Evolutionary conservation across 1,140 invertebrate species (phyloP).

Genomic region (Babylonia areolata): DNA sequence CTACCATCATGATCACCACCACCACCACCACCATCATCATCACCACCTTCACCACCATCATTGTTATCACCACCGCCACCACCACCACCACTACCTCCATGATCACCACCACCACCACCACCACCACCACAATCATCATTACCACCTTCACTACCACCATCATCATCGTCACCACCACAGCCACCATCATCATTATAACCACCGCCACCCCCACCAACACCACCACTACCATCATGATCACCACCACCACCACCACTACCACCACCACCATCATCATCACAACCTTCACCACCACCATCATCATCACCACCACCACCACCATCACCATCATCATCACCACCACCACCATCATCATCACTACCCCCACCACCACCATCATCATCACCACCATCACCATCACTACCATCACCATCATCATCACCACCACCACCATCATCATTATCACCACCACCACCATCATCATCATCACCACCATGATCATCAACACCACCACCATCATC

Average conservation of each 20-base stretch:
- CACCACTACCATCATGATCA: too few relatives aligned
- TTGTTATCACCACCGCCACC: background rate
- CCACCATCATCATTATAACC: too few relatives aligned
- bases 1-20: slow-evolving; percentile 79
- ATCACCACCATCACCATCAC: background rate
- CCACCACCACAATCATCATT: too few relatives aligned
- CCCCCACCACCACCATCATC: background rate
- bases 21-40: slow-evolving; percentile 86
- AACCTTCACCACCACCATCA: background rate
- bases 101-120: too few relatives aligned
- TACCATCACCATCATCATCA: slow-evolving; percentile 81
- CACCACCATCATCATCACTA: background rate
- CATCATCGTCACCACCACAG: too few relatives aligned
- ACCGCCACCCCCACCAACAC: too few relatives aligned
- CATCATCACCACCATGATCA: too few relatives aligned
- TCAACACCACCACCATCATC: too few relatives aligned
- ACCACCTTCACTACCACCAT: too few relatives aligned
- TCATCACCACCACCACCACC: background rate
- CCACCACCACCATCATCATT: too few relatives aligned
- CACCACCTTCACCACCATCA: background rate
- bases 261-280: background rate
- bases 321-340: background rate
- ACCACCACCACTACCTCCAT: background rate
- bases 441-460: too few relatives aligned
- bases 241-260: background rate